A percentile compares a stretch with the other conserved stretches of the same genome.
Conservation (phyloP, 2,888 invertebrate species). For the Oscheius sp. region DNA sequence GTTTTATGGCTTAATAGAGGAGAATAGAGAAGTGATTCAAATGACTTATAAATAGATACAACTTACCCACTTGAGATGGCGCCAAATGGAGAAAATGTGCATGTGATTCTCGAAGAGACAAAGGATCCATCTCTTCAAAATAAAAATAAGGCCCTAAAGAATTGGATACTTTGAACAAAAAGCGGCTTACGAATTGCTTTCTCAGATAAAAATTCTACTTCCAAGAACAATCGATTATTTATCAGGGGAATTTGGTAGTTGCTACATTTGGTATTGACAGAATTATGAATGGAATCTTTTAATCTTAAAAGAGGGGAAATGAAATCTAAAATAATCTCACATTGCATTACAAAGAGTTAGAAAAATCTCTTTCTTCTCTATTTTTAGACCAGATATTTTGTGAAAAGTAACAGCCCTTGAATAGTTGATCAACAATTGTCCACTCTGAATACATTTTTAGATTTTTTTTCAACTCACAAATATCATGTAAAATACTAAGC, state of each 20-base stretch:
- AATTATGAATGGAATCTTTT: too few relatives aligned
- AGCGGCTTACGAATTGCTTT: too few relatives aligned
- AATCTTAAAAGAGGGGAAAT: too few relatives aligned
- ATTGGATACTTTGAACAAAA: too few relatives aligned
- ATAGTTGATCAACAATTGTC: conserved; percentile 17
- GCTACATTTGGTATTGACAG: too few relatives aligned
- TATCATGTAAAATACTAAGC: conserved; percentile 55
- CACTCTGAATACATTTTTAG: conserved; percentile 14
- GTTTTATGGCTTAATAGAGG: not conserved
- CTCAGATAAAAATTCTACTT: too few relatives aligned
- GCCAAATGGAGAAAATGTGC: conserved; percentile 1
- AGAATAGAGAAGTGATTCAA: not conserved
- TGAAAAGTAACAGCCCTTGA: conserved; percentile 19
- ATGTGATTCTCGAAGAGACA: not conserved
- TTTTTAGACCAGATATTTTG: conserved; percentile 10
- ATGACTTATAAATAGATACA: conserved; percentile 3
- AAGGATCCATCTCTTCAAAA: conserved; percentile 3
- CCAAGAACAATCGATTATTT: too few relatives aligned
- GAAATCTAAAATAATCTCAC: not conserved
- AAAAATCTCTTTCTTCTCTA: too few relatives aligned
- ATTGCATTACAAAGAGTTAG: not conserved
- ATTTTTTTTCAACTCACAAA: conserved; percentile 40
- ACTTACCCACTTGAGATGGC: conserved; percentile 32
- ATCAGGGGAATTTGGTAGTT: not conserved
- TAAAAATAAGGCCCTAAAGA: not conserved